Evolutionary conservation across 1,140 invertebrate species (phyloP), one percentile per base, ranked within the genome.

Genomic region (Pygmarrhopalites habei): DNA sequence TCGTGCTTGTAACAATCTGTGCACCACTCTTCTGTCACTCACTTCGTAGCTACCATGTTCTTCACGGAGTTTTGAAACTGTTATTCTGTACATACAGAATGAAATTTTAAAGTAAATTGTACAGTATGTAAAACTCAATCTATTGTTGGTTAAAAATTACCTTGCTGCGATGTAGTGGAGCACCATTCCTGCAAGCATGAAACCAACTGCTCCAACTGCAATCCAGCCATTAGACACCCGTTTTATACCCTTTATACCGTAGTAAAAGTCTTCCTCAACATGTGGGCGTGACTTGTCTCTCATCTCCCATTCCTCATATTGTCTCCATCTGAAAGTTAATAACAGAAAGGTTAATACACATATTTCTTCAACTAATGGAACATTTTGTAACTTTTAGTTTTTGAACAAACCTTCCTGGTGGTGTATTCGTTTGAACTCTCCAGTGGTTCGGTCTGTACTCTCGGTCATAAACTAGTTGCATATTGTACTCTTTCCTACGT

Each of bases 241-340:
- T 58, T 78, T 78, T 17, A 82, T 35, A 3, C 82, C 82, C 67
- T 75, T 77, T 0, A 83, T 76, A 2, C 82, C 82, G 78, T 85
- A 85, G 67, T 83, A 84, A 1, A 64, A 47, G 29, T 64, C 52
- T 4, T 58, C 51, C 41, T 52, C 57, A n/a, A n/a, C n/a, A 29
- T 67, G 56, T 30, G 19, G 28, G 19, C 58, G 57, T 46, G 51
- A 29, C 51, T 58, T 44, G 44, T 69, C 63, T 39, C 63, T 23
- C 41, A 52, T 47, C 21, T 58, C 43, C 68, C 71, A 73, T 43
- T 43, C 28, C 65, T 63, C 15, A 65, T 62, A 7, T 67, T 46
- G 35, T 72, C 72, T n/a, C 49, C 60, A 52, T 63, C 73, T 44
- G 47, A 63, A 10, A 32, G 51, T 26, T 58, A 23, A 59, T 12